phyloP scores from a whole-genome alignment of 2,113 vertebrate species.

The Eulemur rufifrons region DNA sequence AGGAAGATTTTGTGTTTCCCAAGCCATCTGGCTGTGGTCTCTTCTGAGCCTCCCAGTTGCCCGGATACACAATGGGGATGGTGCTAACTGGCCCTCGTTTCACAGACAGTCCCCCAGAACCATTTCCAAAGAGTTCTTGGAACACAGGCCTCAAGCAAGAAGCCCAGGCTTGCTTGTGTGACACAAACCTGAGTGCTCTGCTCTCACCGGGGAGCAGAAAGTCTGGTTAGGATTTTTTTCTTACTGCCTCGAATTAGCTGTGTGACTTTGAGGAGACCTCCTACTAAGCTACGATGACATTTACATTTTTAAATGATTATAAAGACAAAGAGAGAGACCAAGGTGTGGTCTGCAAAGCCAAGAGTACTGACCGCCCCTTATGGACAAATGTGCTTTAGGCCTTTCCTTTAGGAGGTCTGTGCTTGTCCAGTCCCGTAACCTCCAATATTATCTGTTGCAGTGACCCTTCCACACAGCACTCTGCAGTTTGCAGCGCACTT shows the following conservation, averaged over 20 bases:
- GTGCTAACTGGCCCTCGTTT: not conserved
- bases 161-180: not conserved
- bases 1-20: not conserved
- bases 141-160: too few species aligned
- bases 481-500: not conserved
- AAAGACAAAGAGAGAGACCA: not conserved
- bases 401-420: not conserved
- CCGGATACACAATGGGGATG: not conserved
- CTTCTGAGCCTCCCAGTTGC: not conserved
- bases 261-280: not conserved
- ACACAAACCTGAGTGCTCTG: not conserved
- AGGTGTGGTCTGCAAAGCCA: not conserved
- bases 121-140: not conserved
- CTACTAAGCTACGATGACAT: not conserved
- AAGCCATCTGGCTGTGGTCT: not conserved
- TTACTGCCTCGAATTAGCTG: not conserved
- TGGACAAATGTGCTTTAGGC: not conserved
- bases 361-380: not conserved
- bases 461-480: rapidly evolving
- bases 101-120: not conserved
- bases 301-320: slow-evolving; percentile 19
- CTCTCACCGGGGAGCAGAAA: not conserved
- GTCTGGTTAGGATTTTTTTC: not conserved
- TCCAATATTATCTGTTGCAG: not conserved
- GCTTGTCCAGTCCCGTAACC: not conserved